A percentile compares a stretch with the other conserved stretches of the same genome.
phyloP scores from a whole-genome alignment of 2,797 vertebrate species.

The Gambusia yucatana region DNA sequence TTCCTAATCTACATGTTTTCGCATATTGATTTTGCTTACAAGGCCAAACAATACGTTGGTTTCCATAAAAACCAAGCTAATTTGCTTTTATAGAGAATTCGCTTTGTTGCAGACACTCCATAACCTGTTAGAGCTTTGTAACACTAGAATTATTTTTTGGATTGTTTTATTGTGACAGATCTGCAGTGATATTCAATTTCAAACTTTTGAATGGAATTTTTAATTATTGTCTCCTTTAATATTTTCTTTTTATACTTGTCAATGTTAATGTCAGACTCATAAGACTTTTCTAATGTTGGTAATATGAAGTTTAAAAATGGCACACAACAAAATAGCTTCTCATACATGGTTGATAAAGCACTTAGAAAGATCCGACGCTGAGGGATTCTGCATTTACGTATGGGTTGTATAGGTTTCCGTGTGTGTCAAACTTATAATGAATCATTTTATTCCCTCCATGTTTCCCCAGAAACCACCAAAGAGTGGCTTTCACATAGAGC shows the following conservation, averaged over 20 bases:
- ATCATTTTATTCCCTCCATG: constrained; percentile 43
- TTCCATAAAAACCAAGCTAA: neutral
- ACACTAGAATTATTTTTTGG: neutral
- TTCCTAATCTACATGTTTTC: neutral
- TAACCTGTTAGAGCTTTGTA: neutral
- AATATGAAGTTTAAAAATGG: neutral
- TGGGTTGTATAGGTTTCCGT: constrained; percentile 10
- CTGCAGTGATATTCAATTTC: neutral
- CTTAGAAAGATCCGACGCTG: neutral
- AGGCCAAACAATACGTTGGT: neutral
- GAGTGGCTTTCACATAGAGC: constrained; percentile 66
- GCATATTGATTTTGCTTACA: neutral
- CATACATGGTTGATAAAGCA: neutral
- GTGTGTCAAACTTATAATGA: constrained; percentile 29
- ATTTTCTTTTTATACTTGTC: neutral
- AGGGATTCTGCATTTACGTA: neutral
- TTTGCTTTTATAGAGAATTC: neutral
- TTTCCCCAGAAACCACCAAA: constrained; percentile 55
- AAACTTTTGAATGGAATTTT: neutral
- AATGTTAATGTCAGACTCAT: neutral
- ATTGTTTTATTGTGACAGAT: neutral
- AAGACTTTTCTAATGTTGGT: neutral
- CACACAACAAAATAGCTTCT: neutral
- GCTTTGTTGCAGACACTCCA: neutral
- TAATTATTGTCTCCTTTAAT: neutral